Percentiles rank a stretch among this genome's conserved stretches.
These are phyloP conservation scores for Machaerirhynchus nigripectus DNA, from an alignment of 2,113 vertebrate species.

Conservation along the genomic window DNA sequence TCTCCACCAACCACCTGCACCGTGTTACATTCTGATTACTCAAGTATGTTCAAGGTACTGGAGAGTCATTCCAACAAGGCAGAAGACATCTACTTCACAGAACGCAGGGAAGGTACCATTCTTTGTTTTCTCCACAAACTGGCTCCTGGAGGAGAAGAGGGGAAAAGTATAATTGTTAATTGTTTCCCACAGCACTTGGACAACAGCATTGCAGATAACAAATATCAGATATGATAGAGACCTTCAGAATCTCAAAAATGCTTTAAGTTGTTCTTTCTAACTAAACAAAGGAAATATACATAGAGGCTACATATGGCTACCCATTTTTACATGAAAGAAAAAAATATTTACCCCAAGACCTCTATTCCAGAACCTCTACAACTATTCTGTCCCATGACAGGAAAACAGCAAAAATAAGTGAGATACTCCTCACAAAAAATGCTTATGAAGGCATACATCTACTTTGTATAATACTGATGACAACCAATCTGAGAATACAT, in stretches of 20 bases:
- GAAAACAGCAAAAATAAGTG: not conserved
- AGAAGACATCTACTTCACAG: not conserved
- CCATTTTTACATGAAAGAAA: not conserved
- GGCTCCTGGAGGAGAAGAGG: not conserved
- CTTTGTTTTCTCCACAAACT: not conserved
- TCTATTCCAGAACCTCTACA: not conserved
- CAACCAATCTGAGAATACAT: not conserved
- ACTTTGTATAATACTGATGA: not conserved
- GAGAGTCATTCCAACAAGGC: not conserved
- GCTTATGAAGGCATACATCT: rapidly evolving
- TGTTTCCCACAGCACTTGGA: rapidly evolving
- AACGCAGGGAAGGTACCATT: not conserved
- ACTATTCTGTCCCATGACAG: not conserved
- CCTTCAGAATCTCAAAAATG: not conserved
- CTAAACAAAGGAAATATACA: not conserved
- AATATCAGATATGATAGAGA: not conserved
- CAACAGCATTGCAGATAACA: not conserved
- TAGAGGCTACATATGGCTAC: not conserved
- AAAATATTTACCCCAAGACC: not conserved
- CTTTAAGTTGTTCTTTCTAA: not conserved
- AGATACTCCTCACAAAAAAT: not conserved
- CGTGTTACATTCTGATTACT: too few relatives aligned
- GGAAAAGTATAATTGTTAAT: not conserved
- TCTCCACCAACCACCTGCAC: too few relatives aligned
- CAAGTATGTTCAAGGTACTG: not conserved